Evolutionary conservation across 2,888 invertebrate genomes (phyloP).

Genomic region (Halictus quadricinctus): DNA sequence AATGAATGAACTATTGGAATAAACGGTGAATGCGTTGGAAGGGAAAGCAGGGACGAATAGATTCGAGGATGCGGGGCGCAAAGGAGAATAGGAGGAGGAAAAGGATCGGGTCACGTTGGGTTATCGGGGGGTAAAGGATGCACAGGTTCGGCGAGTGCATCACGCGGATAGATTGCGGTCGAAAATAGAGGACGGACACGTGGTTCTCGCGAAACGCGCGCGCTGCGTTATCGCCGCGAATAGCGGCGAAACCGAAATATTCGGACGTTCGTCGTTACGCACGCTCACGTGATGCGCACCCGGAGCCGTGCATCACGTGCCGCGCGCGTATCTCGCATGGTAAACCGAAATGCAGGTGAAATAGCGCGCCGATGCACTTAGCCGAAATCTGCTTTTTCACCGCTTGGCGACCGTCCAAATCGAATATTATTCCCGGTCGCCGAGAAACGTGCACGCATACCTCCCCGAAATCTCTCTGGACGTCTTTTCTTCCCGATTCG

Average conservation of each 20-base stretch:
- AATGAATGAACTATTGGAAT: background rate
- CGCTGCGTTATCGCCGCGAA: slow-evolving; percentile 16
- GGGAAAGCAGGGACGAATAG: background rate
- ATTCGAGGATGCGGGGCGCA: background rate
- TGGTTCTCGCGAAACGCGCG: background rate
- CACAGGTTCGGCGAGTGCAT: slow-evolving; percentile 3
- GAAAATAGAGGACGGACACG: slow-evolving; percentile 1
- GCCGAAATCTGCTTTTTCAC: slow-evolving; percentile 55
- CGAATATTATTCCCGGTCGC: slow-evolving; percentile 64
- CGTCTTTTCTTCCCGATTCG: slow-evolving; percentile 23
- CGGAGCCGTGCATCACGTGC: slow-evolving; percentile 29
- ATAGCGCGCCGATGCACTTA: slow-evolving; percentile 49
- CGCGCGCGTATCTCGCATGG: slow-evolving; percentile 41
- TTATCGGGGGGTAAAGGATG: background rate
- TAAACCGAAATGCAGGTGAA: slow-evolving; percentile 55
- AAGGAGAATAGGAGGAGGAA: background rate
- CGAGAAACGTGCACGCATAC: slow-evolving; percentile 24
- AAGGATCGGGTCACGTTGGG: background rate
- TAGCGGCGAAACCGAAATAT: slow-evolving; percentile 30
- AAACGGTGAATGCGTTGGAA: background rate
- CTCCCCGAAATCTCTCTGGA: background rate
- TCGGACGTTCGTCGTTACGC: slow-evolving; percentile 18
- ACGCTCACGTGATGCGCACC: slow-evolving; percentile 26
- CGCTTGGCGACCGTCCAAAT: slow-evolving; percentile 63
- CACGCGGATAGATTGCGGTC: background rate